Conservation (phyloP, 2,797 vertebrate species). For the Peromyscus aztecus region DNA sequence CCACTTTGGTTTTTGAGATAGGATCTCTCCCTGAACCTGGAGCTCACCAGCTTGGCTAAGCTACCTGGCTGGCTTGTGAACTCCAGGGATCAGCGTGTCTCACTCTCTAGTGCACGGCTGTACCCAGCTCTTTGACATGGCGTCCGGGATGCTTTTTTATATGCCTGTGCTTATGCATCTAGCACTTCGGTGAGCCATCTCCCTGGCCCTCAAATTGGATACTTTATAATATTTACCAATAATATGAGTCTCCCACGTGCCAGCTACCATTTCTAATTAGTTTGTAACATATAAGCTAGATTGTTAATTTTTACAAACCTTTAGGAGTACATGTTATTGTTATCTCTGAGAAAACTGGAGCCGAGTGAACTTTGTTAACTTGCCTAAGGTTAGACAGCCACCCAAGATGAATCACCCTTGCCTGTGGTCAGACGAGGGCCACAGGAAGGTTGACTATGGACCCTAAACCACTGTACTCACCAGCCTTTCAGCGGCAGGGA, state of each 20-base stretch:
- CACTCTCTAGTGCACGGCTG: not conserved
- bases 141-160: not conserved
- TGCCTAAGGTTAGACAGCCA: not conserved
- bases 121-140: not conserved
- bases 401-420: not conserved
- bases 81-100: not conserved
- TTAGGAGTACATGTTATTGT: not conserved
- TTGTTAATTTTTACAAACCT: not conserved
- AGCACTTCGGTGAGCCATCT: not conserved
- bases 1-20: not conserved
- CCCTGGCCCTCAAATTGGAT: not conserved
- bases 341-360: slow-evolving; percentile 4
- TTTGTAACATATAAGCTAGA: not conserved
- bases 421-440: not conserved
- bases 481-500: not conserved
- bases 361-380: not conserved
- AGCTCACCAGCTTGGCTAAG: not conserved
- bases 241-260: not conserved
- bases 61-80: not conserved
- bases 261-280: not conserved
- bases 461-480: not conserved
- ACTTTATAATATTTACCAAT: slow-evolving; percentile 31
- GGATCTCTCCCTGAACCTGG: not conserved
- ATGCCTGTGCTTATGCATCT: not conserved
- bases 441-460: not conserved